Evolutionary conservation across 2,888 invertebrate species (phyloP), one percentile per base, ranked within the genome.

Genomic region (Thereva unica): DNA sequence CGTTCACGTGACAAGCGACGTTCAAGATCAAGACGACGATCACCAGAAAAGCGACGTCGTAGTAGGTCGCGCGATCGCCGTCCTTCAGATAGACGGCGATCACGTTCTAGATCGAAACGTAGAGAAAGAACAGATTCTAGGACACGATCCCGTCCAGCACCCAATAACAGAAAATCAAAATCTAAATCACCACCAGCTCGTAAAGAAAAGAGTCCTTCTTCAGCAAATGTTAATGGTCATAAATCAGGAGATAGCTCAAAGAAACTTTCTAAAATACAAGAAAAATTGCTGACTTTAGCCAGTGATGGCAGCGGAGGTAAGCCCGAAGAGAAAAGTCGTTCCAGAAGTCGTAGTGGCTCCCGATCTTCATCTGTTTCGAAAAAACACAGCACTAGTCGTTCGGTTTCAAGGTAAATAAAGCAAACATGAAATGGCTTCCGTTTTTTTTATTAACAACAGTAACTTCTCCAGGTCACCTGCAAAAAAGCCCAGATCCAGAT

Each of bases 211-310:
- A 54, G 40, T 38, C 40, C 5, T 10, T 12, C 45, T 40, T 41
- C 35, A 37, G 34, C 64, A 6, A 63, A 67, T 44, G 67, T 78
- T 45, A 78, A 78, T 70, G 78, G 77, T n/a, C 76, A 76, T 34
- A 77, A 77, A 56, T 44, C 54, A 23, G 61, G 52, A 5, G 52
- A 52, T 40, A 69, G 70, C 66, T 67, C 72, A 40, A 71, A 73
- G 55, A 72, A 73, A 65, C 69, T 86, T 65, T 85, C 86, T 4
- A 83, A 85, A 72, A 80, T 86, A 4, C 87, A 87, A 76, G 86
- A 85, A 4, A 87, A 87, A 74, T 77, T 87, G 69, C 82, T 87
- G 82, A 85, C 85, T 67, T 82, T 87, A 74, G 85, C 87, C 1
- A 71, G 70, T 64, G 23, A 23, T 23, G 23, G 23, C 23, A 23